phyloP scores from a whole-genome alignment of 2,797 vertebrate species.

The Paratrypauchen microcephalus region DNA sequence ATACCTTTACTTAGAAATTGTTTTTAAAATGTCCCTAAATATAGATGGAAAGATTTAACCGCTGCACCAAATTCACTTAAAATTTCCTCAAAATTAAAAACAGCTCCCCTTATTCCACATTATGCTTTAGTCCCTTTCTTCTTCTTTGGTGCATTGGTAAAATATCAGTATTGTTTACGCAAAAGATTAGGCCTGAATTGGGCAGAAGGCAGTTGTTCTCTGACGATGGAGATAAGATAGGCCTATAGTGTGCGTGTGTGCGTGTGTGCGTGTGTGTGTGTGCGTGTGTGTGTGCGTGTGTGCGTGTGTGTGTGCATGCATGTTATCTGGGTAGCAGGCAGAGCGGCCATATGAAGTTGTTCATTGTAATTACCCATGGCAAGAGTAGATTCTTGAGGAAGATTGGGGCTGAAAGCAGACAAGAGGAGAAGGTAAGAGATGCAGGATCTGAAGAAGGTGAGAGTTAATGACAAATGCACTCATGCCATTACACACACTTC shows the following conservation, averaged over 20 bases:
- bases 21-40: too few species aligned
- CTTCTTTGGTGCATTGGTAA: slow-evolving; percentile 80
- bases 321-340: slow-evolving; percentile 88
- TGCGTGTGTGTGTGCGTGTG: slow-evolving; percentile 32
- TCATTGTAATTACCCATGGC: slow-evolving; percentile 94
- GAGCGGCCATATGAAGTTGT: slow-evolving; percentile 94
- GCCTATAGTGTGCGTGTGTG: slow-evolving; percentile 58
- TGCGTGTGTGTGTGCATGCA: slow-evolving; percentile 32
- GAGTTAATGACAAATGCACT: slow-evolving; percentile 24
- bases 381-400: slow-evolving; percentile 92
- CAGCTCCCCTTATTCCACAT: background rate
- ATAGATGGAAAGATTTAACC: background rate
- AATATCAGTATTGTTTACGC: slow-evolving; percentile 99
- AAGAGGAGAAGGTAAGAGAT: slow-evolving; percentile 10
- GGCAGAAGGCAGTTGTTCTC: slow-evolving; percentile 97
- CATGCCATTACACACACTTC: slow-evolving; percentile 27
- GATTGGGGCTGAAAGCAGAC: slow-evolving; percentile 62
- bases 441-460: slow-evolving; percentile 6
- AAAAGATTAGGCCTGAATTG: slow-evolving; percentile 98
- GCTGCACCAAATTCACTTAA: background rate
- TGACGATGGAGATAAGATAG: slow-evolving; percentile 98
- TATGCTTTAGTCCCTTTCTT: background rate
- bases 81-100: background rate
- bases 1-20: too few species aligned
- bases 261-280: slow-evolving; percentile 31